A percentile compares a stretch with the other conserved stretches of the same genome.
phyloP scores from a whole-genome alignment of 2,888 invertebrate genomes.

The Autographa pulchrina region DNA sequence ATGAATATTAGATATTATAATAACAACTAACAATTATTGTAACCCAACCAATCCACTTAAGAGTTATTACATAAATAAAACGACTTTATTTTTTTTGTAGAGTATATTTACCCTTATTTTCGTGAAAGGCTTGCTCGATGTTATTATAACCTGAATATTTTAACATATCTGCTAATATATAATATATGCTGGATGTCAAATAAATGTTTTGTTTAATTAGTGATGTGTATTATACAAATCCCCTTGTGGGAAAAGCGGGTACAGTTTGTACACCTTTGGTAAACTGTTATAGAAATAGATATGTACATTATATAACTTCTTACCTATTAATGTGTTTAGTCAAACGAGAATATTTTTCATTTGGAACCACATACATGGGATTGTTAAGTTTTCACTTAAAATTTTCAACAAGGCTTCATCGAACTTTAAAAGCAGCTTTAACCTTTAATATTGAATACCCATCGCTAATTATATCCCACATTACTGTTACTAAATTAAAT shows the following conservation, averaged over 20 bases:
- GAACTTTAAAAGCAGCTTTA: not conserved
- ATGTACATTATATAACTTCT: too few relatives aligned
- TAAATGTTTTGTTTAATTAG: slow-evolving; percentile 26
- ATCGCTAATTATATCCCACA: not conserved
- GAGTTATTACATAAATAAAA: slow-evolving; percentile 48
- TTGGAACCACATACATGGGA: too few relatives aligned
- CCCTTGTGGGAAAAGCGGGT: too few relatives aligned
- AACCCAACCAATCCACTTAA: slow-evolving; percentile 31
- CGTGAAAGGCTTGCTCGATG: slow-evolving; percentile 30
- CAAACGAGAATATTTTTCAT: too few relatives aligned
- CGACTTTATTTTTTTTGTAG: slow-evolving; percentile 44
- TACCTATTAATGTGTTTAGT: too few relatives aligned
- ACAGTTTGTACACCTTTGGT: too few relatives aligned
- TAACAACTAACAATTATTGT: slow-evolving; percentile 31
- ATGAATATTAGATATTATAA: slow-evolving; percentile 20
- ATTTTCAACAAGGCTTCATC: not conserved
- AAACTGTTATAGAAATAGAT: too few relatives aligned
- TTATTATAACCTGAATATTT: slow-evolving; percentile 41
- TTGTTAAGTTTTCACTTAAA: not conserved
- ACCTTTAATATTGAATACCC: not conserved
- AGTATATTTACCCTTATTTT: slow-evolving; percentile 45
- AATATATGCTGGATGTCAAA: slow-evolving; percentile 20
- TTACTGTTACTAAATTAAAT: not conserved
- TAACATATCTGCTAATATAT: slow-evolving; percentile 30
- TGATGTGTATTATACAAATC: too few relatives aligned